phyloP scores from a whole-genome alignment of 2,797 vertebrate genomes.

The Sebastes elongatus region DNA sequence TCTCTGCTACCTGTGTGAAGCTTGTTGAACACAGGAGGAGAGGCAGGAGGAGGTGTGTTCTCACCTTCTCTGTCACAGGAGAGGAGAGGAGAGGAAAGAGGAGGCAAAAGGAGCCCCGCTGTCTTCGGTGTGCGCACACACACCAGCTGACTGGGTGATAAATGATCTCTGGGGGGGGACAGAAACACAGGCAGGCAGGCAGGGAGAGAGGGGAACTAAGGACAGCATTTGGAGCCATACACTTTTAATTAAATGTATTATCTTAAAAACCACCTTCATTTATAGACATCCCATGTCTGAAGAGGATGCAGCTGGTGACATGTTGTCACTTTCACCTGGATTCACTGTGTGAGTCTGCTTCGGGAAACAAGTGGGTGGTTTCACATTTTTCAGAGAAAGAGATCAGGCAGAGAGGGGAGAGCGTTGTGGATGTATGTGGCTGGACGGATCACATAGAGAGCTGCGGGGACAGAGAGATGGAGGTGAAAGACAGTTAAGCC shows the following conservation, averaged over 20 bases:
- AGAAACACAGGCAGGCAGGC: background rate
- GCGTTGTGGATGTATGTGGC: background rate
- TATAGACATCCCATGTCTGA: background rate
- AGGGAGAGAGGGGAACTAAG: conserved; percentile 4
- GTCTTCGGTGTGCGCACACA: background rate
- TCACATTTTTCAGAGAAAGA: background rate
- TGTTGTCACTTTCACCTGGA: conserved; percentile 1
- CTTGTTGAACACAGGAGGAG: background rate
- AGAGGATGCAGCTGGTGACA: background rate
- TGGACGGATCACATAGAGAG: background rate
- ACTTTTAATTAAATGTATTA: background rate
- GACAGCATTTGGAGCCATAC: background rate
- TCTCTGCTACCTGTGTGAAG: background rate
- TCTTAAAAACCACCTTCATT: background rate
- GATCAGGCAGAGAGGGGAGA: background rate
- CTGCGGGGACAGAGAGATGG: background rate
- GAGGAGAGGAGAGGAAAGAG: background rate
- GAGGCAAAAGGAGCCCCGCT: background rate
- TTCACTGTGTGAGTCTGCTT: conserved; percentile 17
- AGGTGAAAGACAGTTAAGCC: background rate
- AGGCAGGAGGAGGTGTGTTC: conserved; percentile 11
- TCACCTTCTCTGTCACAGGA: conserved; percentile 21
- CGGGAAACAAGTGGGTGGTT: conserved; percentile 21
- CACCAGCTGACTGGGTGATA: conserved; percentile 38
- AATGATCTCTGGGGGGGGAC: conserved; percentile 15